Base-by-base conservation (phyloP, 2,113 vertebrate species). In the Xenotilapia caudafasciata region DNA sequence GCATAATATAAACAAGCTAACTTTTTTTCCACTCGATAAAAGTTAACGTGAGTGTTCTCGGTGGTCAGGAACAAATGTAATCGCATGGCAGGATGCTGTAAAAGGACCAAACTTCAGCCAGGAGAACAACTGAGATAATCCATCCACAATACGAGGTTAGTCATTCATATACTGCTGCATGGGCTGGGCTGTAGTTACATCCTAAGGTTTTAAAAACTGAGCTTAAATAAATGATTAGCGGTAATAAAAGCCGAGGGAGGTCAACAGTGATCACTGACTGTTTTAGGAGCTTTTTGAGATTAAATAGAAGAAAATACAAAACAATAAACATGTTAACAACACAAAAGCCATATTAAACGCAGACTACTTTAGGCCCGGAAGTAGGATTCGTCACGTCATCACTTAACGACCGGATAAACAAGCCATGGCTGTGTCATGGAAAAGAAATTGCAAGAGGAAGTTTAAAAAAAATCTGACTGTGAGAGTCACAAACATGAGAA, bases 321-420 rank as follows among this genome's bases (percentile, higher is more conserved):
- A 53, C 0, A 53, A n/a, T 53, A 49, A 53, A 49, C 49, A 53
- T 53, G 49, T 53, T 53, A 53, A 53, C 49, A 53, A 53, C 49
- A 53, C 19, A 53, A 53, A 53, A 53, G 49, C 19, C 49, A 53
- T 53, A 53, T 53, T n/a, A 53, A 53, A 53, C 3, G 0, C 49
- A 53, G 49, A 53, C 9, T 53, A 53, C 0, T n/a, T 53, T 53
- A 53, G 49, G 0, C 9, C 49, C 0, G 1, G 3, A 53, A 53
- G 49, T 53, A 53, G 49, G 49, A 53, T 53, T n/a, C 3, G 19
- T 6, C 0, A 6, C 1, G 19, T 53, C 49, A 53, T 53, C 49
- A 53, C 49, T 55, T 5, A 55, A 26, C 6, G 0, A 26, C 6
- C 3, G 21, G 54, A 55, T 19, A 77, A 73, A 73, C 40, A 45